phyloP scores from a whole-genome alignment of 2,888 invertebrate species.

The Pollenia amentaria region DNA sequence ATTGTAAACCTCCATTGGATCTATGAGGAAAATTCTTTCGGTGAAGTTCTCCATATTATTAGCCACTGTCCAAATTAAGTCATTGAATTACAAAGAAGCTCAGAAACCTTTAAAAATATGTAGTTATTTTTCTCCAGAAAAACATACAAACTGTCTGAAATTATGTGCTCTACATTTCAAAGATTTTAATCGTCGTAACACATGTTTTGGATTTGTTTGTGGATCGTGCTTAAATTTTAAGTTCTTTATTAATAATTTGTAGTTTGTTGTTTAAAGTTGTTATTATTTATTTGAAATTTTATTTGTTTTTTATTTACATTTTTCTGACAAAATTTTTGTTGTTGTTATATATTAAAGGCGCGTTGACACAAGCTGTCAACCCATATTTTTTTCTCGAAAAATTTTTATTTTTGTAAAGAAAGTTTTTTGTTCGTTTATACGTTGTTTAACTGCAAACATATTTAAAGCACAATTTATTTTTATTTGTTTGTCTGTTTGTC shows the following conservation, averaged over 20 bases:
- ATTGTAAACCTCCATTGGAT: too few species aligned
- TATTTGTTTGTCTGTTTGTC: slow-evolving; percentile 61
- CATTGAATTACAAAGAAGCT: background rate
- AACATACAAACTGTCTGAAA: background rate
- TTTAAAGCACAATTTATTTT: slow-evolving; percentile 68
- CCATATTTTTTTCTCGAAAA: slow-evolving; percentile 58
- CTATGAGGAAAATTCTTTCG: too few species aligned
- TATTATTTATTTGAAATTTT: slow-evolving; percentile 68
- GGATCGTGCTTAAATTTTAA: slow-evolving; percentile 44
- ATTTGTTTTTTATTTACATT: slow-evolving; percentile 70
- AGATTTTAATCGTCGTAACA: slow-evolving; percentile 59
- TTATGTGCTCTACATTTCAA: slow-evolving; percentile 48
- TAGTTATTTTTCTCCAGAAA: background rate
- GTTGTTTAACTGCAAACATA: slow-evolving; percentile 60
- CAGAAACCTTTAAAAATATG: background rate
- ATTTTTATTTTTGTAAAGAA: slow-evolving; percentile 50
- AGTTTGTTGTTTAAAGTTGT: slow-evolving; percentile 31
- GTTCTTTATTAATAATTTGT: slow-evolving; percentile 42
- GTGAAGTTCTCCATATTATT: too few species aligned
- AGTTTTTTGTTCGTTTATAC: slow-evolving; percentile 48
- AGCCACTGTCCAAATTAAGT: background rate
- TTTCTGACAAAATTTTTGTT: slow-evolving; percentile 48
- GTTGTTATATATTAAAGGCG: slow-evolving; percentile 62
- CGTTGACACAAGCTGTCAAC: slow-evolving; percentile 71
- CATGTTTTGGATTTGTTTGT: slow-evolving; percentile 13